Percentiles rank a stretch among this genome's conserved stretches.
These are phyloP conservation scores for Pediacus dermestoides DNA, from an alignment of 2,888 invertebrate species.

Conservation along the genomic window DNA sequence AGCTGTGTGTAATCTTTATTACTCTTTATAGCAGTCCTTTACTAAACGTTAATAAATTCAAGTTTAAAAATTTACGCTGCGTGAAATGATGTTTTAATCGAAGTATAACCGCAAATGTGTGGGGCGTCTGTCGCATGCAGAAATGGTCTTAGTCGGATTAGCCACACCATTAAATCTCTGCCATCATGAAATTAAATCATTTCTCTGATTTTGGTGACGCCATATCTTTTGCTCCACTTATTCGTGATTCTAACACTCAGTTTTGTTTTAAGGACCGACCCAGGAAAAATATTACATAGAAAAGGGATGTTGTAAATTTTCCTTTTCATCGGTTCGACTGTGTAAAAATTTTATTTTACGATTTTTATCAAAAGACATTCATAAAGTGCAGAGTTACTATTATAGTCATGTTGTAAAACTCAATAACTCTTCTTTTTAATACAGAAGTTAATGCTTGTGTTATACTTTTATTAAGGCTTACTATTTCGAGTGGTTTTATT, in stretches of 20 bases:
- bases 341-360: too few species aligned
- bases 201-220: slow-evolving; percentile 25
- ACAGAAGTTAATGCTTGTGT: slow-evolving; percentile 2
- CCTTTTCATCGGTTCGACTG: background rate
- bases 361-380: slow-evolving; percentile 2
- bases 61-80: slow-evolving; percentile 28
- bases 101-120: slow-evolving; percentile 23
- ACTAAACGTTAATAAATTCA: slow-evolving; percentile 23
- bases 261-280: background rate
- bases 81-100: slow-evolving; percentile 31
- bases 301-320: slow-evolving; percentile 1
- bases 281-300: background rate
- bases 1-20: slow-evolving; percentile 16
- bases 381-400: background rate
- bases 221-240: slow-evolving; percentile 7
- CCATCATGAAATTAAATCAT: slow-evolving; percentile 35
- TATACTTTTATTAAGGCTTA: slow-evolving; percentile 2
- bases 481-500: slow-evolving; percentile 1
- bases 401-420: slow-evolving; percentile 2
- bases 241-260: background rate
- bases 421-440: slow-evolving; percentile 2
- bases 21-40: slow-evolving; percentile 1
- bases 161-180: slow-evolving; percentile 29
- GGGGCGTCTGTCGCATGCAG: slow-evolving; percentile 20
- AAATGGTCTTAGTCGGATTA: slow-evolving; percentile 28